Conservation (phyloP, 1,140 invertebrate genomes). For the Zaprionus vittiger region DNA sequence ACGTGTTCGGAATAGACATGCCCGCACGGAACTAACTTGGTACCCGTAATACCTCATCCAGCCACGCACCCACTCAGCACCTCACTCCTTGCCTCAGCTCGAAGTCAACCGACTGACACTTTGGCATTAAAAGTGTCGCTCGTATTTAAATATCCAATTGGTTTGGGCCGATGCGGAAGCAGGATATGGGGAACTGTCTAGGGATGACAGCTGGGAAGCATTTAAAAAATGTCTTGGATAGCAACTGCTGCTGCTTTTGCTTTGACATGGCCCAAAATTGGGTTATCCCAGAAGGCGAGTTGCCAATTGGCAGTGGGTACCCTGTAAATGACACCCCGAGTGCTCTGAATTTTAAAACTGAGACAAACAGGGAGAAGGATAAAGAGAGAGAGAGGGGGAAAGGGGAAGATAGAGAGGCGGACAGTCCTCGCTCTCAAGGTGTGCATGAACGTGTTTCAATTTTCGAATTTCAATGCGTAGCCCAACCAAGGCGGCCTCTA, state of each 20-base stretch:
- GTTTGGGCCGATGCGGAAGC: constrained; percentile 35
- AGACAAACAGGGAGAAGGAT: not conserved
- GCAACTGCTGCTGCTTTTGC: not conserved
- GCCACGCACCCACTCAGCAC: not conserved
- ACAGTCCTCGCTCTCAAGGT: constrained; percentile 8
- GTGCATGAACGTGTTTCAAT: constrained; percentile 61
- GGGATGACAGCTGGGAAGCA: constrained; percentile 56
- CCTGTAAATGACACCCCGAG: constrained; percentile 73
- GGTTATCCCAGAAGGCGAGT: constrained; percentile 52
- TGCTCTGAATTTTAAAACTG: constrained; percentile 76
- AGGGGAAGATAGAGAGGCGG: not conserved
- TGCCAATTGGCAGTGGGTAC: constrained; percentile 61
- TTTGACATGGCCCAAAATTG: constrained; percentile 55
- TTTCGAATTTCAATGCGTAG: constrained; percentile 37
- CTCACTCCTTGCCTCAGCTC: not conserved
- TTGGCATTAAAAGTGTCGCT: constrained; percentile 72
- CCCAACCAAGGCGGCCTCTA: not conserved
- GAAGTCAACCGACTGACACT: constrained; percentile 38
- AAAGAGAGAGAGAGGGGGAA: not conserved
- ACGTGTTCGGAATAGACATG: constrained; percentile 72
- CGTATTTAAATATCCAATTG: constrained; percentile 78
- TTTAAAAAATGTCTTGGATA: constrained; percentile 70
- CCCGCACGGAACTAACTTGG: not conserved
- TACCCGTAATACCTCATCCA: not conserved
- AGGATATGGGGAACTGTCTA: constrained; percentile 4